Evolutionary conservation across 2,888 invertebrate genomes (phyloP).

Genomic region (Petrolisthes manimaculis): DNA sequence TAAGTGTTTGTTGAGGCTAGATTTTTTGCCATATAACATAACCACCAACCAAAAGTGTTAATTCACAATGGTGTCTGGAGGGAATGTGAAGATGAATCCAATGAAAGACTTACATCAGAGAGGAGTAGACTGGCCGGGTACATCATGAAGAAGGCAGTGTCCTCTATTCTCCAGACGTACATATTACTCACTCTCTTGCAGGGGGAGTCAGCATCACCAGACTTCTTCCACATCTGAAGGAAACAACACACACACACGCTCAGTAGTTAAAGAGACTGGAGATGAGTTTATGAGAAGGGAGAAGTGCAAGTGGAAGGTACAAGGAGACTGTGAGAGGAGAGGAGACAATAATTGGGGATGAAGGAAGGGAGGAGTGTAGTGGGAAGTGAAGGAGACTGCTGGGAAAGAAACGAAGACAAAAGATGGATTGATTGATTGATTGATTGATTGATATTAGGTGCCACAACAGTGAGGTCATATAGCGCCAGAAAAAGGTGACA

Average conservation of each 20-base stretch:
- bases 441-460: too few species aligned
- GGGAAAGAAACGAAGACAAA: too few species aligned
- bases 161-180: conserved; percentile 51
- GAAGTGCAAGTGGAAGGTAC: neutral
- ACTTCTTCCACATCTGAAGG: conserved; percentile 33
- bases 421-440: too few species aligned
- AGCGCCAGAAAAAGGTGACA: too few species aligned
- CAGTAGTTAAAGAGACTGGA: neutral
- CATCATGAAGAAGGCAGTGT: conserved; percentile 41
- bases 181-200: conserved; percentile 56
- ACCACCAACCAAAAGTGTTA: too few species aligned
- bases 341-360: too few species aligned
- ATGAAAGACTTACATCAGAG: conserved; percentile 24
- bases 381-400: too few species aligned
- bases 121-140: conserved; percentile 24
- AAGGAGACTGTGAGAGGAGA: neutral
- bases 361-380: too few species aligned
- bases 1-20: too few species aligned
- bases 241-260: neutral
- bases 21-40: too few species aligned
- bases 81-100: neutral
- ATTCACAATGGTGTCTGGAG: too few species aligned
- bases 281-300: neutral
- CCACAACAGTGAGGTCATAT: too few species aligned
- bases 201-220: neutral